phyloP scores from a whole-genome alignment of 1,140 invertebrate genomes.

The Orius insidiosus region DNA sequence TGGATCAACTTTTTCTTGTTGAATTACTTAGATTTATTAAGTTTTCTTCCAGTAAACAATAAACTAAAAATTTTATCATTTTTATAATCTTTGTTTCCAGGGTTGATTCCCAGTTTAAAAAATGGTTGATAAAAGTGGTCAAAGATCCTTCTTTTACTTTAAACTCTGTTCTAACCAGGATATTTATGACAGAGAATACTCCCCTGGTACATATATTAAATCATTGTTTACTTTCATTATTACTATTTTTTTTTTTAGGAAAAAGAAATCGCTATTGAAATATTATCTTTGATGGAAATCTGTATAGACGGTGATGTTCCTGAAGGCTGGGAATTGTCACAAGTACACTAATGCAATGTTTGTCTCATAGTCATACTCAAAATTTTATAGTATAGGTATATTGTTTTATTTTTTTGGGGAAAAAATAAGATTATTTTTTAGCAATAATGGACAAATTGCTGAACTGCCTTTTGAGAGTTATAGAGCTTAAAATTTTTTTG shows the following conservation, averaged over 20 bases:
- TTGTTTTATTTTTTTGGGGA: conserved; percentile 14
- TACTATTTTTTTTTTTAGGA: conserved; percentile 10
- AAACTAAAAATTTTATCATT: no score
- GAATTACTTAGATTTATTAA: conserved; percentile 36
- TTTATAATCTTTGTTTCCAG: no score
- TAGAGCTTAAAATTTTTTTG: conserved; percentile 8
- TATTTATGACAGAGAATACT: conserved; percentile 1
- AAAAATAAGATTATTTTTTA: conserved; percentile 18
- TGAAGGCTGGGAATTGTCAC: conserved; percentile 22
- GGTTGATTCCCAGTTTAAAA: conserved; percentile 1
- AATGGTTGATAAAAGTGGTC: conserved; percentile 22
- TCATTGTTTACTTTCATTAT: no score
- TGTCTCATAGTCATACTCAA: conserved; percentile 24
- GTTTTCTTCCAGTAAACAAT: conserved; percentile 26
- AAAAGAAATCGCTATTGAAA: conserved; percentile 14
- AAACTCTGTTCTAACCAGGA: conserved; percentile 1
- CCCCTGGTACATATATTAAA: background rate
- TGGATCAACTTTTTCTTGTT: conserved; percentile 36
- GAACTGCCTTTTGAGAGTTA: conserved; percentile 30
- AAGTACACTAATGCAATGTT: conserved; percentile 22
- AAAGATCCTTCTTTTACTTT: conserved; percentile 20
- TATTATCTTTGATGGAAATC: conserved; percentile 12
- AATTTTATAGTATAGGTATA: conserved; percentile 38
- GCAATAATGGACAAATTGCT: conserved; percentile 33
- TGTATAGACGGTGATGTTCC: conserved; percentile 1